Evolutionary conservation across 2,797 vertebrate genomes (phyloP).

Genomic region (Bufotes viridis): DNA sequence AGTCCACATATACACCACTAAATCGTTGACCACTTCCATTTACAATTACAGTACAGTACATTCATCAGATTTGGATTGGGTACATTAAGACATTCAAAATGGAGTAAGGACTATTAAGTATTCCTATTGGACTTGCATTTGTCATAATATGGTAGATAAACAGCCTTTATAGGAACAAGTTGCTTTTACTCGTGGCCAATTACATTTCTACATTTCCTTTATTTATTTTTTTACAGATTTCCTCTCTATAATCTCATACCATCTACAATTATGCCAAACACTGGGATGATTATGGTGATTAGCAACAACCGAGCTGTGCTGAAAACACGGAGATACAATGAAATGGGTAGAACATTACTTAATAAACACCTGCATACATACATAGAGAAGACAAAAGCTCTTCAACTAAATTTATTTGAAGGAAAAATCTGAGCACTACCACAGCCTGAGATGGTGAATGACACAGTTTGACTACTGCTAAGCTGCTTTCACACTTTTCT

Average conservation of each 20-base stretch:
- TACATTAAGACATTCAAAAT: background rate
- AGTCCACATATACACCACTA: background rate
- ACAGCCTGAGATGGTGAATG: background rate
- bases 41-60: background rate
- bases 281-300: slow-evolving; percentile 7
- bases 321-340: background rate
- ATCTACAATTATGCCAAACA: slow-evolving; percentile 12
- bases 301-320: background rate
- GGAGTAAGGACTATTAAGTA: background rate
- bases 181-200: slow-evolving; percentile 1
- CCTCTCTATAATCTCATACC: background rate
- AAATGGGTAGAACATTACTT: background rate
- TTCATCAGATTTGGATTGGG: background rate
- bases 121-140: background rate
- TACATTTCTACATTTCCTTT: background rate
- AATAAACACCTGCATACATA: background rate
- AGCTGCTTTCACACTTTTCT: background rate
- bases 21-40: background rate
- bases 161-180: background rate
- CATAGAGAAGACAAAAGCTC: background rate
- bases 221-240: background rate
- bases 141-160: background rate
- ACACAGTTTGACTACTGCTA: background rate
- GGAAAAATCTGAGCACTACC: background rate
- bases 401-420: background rate